These are phyloP conservation scores for Cantharis rufa DNA, from an alignment of 2,888 invertebrate genomes.

Conservation along the genomic window DNA sequence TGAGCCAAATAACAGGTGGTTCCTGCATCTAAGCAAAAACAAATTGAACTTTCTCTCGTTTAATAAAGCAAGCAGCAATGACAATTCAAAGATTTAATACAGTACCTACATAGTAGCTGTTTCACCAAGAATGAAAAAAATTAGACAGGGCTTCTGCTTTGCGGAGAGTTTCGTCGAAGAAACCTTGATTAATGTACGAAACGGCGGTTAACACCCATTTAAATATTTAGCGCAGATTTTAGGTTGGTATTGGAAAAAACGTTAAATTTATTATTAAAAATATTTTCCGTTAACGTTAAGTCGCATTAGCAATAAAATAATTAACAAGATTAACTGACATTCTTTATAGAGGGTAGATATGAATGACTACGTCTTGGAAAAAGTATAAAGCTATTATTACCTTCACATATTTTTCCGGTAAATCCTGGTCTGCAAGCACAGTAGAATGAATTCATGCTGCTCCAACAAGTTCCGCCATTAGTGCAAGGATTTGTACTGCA, in stretches of 20 bases:
- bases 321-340: background rate
- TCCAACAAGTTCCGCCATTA: constrained; percentile 80
- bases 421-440: constrained; percentile 82
- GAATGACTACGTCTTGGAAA: background rate
- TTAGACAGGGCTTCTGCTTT: no score
- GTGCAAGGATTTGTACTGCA: constrained; percentile 74
- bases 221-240: background rate
- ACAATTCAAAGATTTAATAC: no score
- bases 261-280: background rate
- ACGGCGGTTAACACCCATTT: no score
- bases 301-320: background rate
- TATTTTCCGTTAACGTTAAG: background rate
- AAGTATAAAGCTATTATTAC: constrained; percentile 54
- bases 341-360: background rate
- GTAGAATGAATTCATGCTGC: constrained; percentile 73
- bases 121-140: no score
- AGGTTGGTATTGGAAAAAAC: background rate
- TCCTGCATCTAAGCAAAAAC: no score
- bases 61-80: no score
- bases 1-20: no score
- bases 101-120: no score
- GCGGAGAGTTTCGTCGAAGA: no score
- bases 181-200: no score
- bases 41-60: no score
- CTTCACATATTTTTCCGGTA: constrained; percentile 79